These are phyloP conservation scores for Prunella fulvescens DNA, from an alignment of 2,113 vertebrate species.

Conservation along the genomic window DNA sequence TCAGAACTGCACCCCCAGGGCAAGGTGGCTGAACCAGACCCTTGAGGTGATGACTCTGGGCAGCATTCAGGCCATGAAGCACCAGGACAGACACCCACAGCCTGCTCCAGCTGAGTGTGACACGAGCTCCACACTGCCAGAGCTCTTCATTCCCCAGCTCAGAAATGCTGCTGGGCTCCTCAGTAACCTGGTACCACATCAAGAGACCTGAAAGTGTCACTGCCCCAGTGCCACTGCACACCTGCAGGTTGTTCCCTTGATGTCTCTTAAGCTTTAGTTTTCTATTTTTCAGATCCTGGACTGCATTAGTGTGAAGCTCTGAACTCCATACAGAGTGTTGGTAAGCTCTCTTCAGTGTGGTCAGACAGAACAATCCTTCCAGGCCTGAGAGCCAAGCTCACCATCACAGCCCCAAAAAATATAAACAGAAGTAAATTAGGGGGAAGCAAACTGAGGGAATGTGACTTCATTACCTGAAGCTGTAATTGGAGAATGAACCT, in stretches of 20 bases:
- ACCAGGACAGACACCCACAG: neutral
- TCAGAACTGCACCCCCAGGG: neutral
- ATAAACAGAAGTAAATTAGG: neutral
- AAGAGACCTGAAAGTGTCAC: neutral
- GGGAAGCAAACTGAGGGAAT: neutral
- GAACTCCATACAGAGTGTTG: neutral
- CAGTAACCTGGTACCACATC: neutral
- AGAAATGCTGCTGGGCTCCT: neutral
- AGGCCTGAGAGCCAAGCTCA: neutral
- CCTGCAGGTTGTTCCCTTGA: neutral
- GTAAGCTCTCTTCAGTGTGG: neutral
- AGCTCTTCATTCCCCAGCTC: neutral
- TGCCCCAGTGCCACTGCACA: neutral
- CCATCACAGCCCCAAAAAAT: neutral
- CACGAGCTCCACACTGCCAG: neutral
- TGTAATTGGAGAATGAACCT: neutral
- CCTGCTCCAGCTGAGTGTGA: neutral
- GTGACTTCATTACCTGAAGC: neutral
- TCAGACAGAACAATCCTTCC: neutral
- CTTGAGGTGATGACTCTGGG: neutral
- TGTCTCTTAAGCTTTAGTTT: neutral
- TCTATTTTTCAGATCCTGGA: neutral
- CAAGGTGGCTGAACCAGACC: neutral
- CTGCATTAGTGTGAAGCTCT: neutral
- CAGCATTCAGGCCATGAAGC: accelerated